Base-by-base conservation (phyloP, 2,888 invertebrate genomes). In the Dryadula phaetusa region DNA sequence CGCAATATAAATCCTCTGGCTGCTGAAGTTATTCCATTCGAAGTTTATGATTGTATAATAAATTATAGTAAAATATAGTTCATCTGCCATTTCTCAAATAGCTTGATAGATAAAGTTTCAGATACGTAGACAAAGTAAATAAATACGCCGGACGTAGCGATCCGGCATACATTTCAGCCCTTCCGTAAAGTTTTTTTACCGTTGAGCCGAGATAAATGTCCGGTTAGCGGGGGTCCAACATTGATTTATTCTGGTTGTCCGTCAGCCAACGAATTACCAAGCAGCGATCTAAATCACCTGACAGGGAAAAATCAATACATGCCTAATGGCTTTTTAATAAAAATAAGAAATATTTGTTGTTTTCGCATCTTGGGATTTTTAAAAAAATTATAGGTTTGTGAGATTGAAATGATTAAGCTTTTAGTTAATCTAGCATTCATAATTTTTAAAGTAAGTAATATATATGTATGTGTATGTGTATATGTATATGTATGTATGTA, bases 221-320 rank as follows among this genome's bases (percentile, higher is more conserved):
- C 90, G 92, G 92, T 90, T 90, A 89, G 85, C 86, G 80, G 86
- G 90, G 90, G 90, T 83, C 86, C 89, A 86, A 85, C 90, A 84
- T 90, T 92, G 91, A 92, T 92, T 92, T 92, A 92, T 90, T 83
- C 82, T 74, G 85, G 78, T 79, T 83, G 90, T 90, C 90, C 85
- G 84, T 89, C 90, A 88, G 88, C 78, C 84, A 85, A 90, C 90
- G 88, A 90, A 90, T 91, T 91, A 91, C 90, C 79, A 80, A 85
- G 85, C 83, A 82, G 78, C 74, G 84, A 91, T 90, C 90, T 91
- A 92, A 92, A 92, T 92, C 92, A 91, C 90, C 83, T 81, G 79
- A 76, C 79, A 75, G 76, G 77, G 75, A 74, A 71, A 76, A 85
- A 85, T 88, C 87, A 85, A 88, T 88, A 83, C 81, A 75, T 62